Percentiles rank a stretch among this genome's conserved stretches.
Conservation (phyloP, 2,113 vertebrate genomes). For the Chaenocephalus aceratus region DNA sequence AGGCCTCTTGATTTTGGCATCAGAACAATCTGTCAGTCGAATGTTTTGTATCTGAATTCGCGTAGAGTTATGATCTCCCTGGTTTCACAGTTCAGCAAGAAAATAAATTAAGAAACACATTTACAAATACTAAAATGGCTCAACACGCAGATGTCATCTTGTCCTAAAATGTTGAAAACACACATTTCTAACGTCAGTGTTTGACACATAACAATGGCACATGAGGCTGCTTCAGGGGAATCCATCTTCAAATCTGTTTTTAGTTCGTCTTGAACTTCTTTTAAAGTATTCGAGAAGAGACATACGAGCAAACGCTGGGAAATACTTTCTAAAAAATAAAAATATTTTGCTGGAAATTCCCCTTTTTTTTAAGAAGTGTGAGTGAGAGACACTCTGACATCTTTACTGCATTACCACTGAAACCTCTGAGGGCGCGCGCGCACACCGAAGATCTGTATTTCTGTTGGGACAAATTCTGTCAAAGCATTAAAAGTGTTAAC, state of each 20-base stretch:
- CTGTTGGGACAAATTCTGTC: too few species aligned
- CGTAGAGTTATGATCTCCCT: conserved; percentile 77
- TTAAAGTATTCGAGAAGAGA: conserved; percentile 2
- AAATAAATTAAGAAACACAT: conserved; percentile 50
- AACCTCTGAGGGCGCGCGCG: conserved; percentile 31
- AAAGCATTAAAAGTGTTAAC: too few species aligned
- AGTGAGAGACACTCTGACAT: conserved; percentile 74
- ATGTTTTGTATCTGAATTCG: conserved; percentile 77
- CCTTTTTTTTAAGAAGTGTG: conserved; percentile 52
- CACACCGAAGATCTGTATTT: too few species aligned
- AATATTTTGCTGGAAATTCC: conserved; percentile 37
- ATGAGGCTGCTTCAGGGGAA: conserved; percentile 58
- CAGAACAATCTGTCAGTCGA: conserved; percentile 84
- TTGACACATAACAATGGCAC: conserved; percentile 72
- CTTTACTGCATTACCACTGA: conserved; percentile 75
- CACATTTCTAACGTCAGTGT: conserved; percentile 62
- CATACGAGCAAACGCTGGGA: not conserved
- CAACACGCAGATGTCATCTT: conserved; percentile 72
- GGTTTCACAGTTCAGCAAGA: conserved; percentile 82
- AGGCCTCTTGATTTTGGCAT: conserved; percentile 89
- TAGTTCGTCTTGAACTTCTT: not conserved
- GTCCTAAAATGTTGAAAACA: conserved; percentile 41
- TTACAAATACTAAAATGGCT: conserved; percentile 75
- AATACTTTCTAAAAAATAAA: conserved; percentile 22
- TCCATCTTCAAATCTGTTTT: conserved; percentile 25